Evolutionary conservation across 2,113 vertebrate species (phyloP).

Genomic region (Erpornis zantholeuca): DNA sequence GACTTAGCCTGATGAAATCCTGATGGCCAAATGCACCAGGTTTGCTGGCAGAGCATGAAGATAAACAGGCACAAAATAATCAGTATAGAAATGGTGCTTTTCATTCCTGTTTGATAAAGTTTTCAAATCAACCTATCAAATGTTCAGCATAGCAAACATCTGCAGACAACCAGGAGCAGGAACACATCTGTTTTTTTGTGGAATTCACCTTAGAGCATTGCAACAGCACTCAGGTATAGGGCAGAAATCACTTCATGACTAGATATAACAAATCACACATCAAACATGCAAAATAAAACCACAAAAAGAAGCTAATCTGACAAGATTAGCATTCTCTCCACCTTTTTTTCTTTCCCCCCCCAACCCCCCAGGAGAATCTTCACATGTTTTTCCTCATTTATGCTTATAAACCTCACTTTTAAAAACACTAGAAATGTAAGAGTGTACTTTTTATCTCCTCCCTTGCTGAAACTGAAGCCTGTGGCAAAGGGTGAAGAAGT

Average conservation of each 20-base stretch:
- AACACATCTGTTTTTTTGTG: not conserved
- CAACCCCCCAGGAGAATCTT: fast-evolving
- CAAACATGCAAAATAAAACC: not conserved
- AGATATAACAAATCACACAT: not conserved
- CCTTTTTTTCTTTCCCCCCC: fast-evolving
- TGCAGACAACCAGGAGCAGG: not conserved
- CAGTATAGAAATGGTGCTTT: not conserved
- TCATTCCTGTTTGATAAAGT: not conserved
- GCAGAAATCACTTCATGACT: not conserved
- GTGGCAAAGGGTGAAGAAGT: not conserved
- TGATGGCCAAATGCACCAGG: not conserved
- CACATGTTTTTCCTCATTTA: not conserved
- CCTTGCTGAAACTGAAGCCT: not conserved
- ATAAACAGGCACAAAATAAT: not conserved
- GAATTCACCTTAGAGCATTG: not conserved
- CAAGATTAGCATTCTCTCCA: not conserved
- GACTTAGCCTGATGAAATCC: not conserved
- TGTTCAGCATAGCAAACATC: not conserved
- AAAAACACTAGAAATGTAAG: not conserved
- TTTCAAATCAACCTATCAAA: not conserved
- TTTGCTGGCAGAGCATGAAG: not conserved
- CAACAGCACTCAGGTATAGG: not conserved
- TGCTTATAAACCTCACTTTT: not conserved
- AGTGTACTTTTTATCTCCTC: not conserved
- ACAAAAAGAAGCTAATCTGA: not conserved